phyloP scores from a whole-genome alignment of 2,888 invertebrate species.

The Melinaea menophilus region DNA sequence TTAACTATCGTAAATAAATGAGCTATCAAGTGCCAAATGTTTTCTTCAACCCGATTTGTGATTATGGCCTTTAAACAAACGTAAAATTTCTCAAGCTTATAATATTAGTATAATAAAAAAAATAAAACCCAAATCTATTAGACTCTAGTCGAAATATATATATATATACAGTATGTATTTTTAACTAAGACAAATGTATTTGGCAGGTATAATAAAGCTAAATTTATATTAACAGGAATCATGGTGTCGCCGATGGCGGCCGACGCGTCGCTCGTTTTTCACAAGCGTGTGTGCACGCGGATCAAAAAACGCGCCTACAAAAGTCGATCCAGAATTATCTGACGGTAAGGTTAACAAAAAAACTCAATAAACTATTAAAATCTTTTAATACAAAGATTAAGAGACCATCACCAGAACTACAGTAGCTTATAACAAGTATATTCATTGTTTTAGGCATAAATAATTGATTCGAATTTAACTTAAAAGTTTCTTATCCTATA shows the following conservation, averaged over 20 bases:
- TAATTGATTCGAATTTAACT: slow-evolving; percentile 17
- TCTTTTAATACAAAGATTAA: slow-evolving; percentile 61
- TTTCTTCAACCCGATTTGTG: no score
- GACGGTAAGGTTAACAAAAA: slow-evolving; percentile 59
- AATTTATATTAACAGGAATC: slow-evolving; percentile 72
- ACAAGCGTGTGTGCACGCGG: slow-evolving; percentile 66
- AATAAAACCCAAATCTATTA: no score
- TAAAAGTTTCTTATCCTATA: slow-evolving; percentile 11
- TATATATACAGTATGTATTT: no score
- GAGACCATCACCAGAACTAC: slow-evolving; percentile 70
- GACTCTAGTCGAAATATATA: no score
- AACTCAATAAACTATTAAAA: slow-evolving; percentile 42
- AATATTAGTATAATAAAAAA: no score
- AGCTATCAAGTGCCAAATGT: no score
- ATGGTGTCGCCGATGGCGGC: slow-evolving; percentile 81
- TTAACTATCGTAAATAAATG: no score
- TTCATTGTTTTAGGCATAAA: slow-evolving; percentile 18
- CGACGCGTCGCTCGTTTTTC: slow-evolving; percentile 65
- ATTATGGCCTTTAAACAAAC: no score
- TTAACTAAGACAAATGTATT: no score
- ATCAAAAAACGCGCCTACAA: slow-evolving; percentile 60
- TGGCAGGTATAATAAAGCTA: neutral
- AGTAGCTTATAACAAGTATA: slow-evolving; percentile 29
- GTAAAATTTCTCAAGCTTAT: no score
- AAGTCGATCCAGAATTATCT: slow-evolving; percentile 64